Evolutionary conservation across 2,888 invertebrate genomes (phyloP), one percentile per base, ranked within the genome.

Genomic region (Xylocampa areola): DNA sequence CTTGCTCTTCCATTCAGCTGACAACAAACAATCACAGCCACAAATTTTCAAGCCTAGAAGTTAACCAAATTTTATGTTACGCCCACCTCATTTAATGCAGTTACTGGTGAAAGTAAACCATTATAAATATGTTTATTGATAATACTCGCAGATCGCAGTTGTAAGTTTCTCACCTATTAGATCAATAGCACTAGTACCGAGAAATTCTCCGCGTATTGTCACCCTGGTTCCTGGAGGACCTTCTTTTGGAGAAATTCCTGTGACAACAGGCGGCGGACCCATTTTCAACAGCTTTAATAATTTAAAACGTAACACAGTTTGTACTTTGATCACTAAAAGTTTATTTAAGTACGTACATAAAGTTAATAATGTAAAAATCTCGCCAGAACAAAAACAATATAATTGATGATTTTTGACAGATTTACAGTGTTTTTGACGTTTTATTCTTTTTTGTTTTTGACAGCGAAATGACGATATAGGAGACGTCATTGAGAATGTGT

Each of bases 191-290:
- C 96, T 97, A 29, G 94, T 95, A 16, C 99, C 99, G 37, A 99
- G 94, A 94, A 99, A 97, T 94, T 99, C 99, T 58, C 99, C 98
- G 72, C 99, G 95, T 81, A 99, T 97, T 16, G 97, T 99, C 0
- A 99, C 97, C 76, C 97, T 96, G 0, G 99, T 99, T 6, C 99
- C 99, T 7, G 99, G 99, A 33, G 98, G 98, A 0, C 99, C 99
- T 93, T 99, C 99, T 82, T 99, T 99, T 0, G 99, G 99, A 2
- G 99, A 99, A 62, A 99, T 96, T 17, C 99, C 99, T 35, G 99
- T 99, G 13, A 99, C 98, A 50, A 98, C 96, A 7, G 98, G 98
- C 68, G 96, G 96, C 59, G 96, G 96, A 47, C 95, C 96, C 96
- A 96, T 96, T 52, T 21, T 66, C 37, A 37, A 27, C 6, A 1